A percentile compares a stretch with the other conserved stretches of the same genome.
These are phyloP conservation scores for Anthopleura sola DNA, from an alignment of 64 coral and sea anemone genomes.

Conservation along the genomic window DNA sequence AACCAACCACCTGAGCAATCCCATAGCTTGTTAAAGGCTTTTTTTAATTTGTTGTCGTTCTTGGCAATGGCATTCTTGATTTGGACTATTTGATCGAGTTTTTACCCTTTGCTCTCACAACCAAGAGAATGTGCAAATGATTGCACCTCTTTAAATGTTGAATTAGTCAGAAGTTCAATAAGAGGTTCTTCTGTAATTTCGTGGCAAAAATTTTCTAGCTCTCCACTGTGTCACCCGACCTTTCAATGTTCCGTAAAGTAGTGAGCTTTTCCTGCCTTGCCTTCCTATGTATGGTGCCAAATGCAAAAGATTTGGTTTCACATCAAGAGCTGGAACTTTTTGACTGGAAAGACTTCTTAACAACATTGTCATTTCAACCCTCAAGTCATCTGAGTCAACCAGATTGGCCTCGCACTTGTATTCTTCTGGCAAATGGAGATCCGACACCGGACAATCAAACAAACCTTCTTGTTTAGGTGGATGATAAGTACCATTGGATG, in stretches of 20 bases:
- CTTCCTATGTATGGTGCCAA: slow-evolving; percentile 51
- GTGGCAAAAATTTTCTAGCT: slow-evolving; percentile 44
- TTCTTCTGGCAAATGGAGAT: slow-evolving; percentile 16
- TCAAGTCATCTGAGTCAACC: slow-evolving; percentile 30
- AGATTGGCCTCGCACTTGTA: not conserved
- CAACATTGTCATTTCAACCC: slow-evolving; percentile 36
- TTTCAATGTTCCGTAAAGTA: slow-evolving; percentile 50
- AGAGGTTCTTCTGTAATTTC: slow-evolving; percentile 59
- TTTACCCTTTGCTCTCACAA: slow-evolving; percentile 22
- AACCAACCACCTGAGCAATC: slow-evolving; percentile 36
- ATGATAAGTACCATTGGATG: slow-evolving; percentile 38
- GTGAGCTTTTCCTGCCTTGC: slow-evolving; percentile 5
- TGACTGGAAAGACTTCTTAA: slow-evolving; percentile 16
- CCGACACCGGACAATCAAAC: slow-evolving; percentile 18
- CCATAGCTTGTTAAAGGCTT: slow-evolving; percentile 50
- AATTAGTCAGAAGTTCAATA: slow-evolving; percentile 41
- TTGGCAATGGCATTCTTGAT: slow-evolving; percentile 36
- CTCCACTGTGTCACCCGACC: not conserved
- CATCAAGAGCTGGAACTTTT: not conserved
- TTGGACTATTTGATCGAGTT: slow-evolving; percentile 48
- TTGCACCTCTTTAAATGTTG: slow-evolving; percentile 15
- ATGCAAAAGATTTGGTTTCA: slow-evolving; percentile 36
- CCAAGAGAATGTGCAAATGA: slow-evolving; percentile 38
- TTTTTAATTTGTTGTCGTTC: slow-evolving; percentile 50
- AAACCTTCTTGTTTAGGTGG: slow-evolving; percentile 55